Evolutionary conservation across 2,797 vertebrate genomes (phyloP).

Genomic region (Rhinoraja longicauda): DNA sequence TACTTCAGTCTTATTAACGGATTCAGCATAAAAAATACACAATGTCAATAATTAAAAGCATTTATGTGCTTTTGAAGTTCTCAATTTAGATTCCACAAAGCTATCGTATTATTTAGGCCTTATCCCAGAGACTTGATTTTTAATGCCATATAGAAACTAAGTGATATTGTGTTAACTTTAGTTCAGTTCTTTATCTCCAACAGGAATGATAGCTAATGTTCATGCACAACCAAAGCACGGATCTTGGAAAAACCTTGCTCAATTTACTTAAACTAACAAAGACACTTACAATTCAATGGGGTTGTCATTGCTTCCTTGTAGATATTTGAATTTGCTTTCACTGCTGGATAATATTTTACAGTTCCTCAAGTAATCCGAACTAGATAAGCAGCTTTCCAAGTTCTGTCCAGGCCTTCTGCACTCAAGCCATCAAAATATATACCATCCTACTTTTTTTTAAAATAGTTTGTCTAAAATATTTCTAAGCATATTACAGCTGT

Average conservation of each 20-base stretch:
- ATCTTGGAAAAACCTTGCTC: neutral
- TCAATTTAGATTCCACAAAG: neutral
- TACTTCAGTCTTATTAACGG: neutral
- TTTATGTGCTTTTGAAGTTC: neutral
- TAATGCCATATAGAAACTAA: neutral
- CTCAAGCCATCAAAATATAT: neutral
- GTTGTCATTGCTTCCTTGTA: neutral
- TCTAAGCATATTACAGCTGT: neutral
- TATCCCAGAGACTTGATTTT: neutral
- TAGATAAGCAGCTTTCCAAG: neutral
- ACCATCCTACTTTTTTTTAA: neutral
- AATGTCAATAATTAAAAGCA: neutral
- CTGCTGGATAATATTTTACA: neutral
- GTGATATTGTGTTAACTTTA: neutral
- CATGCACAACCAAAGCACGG: neutral
- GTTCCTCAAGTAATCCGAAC: neutral
- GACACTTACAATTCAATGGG: neutral
- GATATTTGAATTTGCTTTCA: neutral
- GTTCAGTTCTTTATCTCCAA: neutral
- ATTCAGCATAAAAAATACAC: neutral
- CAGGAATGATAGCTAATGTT: neutral
- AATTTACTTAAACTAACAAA: neutral
- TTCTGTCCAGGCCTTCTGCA: conserved; percentile 9
- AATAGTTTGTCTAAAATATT: neutral
- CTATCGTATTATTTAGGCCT: neutral